A percentile compares a stretch with the other conserved stretches of the same genome.
phyloP scores from a whole-genome alignment of 1,140 invertebrate genomes.

The Whitmania pigra region DNA sequence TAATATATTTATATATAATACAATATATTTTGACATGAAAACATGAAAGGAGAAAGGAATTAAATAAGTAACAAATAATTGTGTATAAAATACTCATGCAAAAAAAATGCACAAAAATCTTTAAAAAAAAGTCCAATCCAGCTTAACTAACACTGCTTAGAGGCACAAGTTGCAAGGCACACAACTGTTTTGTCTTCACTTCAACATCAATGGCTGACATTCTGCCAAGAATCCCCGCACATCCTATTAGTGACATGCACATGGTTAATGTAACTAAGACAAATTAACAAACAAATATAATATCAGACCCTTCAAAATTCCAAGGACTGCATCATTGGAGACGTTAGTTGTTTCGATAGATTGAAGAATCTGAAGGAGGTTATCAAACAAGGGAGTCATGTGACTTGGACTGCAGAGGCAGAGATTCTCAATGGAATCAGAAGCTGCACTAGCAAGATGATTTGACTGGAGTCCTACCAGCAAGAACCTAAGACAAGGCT shows the following conservation, averaged over 20 bases:
- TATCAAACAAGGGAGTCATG: constrained; percentile 65
- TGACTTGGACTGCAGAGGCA: constrained; percentile 65
- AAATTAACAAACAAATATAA: background rate
- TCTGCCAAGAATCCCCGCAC: too few relatives aligned
- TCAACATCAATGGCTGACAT: background rate
- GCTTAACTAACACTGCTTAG: too few relatives aligned
- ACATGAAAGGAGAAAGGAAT: too few relatives aligned
- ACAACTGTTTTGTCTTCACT: too few relatives aligned
- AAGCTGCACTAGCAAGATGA: constrained; percentile 61
- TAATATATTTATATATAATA: too few relatives aligned
- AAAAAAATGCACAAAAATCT: too few relatives aligned
- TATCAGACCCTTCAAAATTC: constrained; percentile 60
- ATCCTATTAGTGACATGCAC: too few relatives aligned
- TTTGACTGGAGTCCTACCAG: constrained; percentile 59
- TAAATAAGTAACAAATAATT: too few relatives aligned
- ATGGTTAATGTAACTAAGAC: background rate
- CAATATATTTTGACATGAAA: too few relatives aligned
- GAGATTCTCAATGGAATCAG: constrained; percentile 53
- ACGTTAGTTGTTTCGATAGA: constrained; percentile 66
- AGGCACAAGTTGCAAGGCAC: too few relatives aligned
- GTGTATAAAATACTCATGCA: too few relatives aligned
- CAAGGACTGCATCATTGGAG: constrained; percentile 64
- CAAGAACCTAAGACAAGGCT: constrained; percentile 66
- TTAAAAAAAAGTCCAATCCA: too few relatives aligned
- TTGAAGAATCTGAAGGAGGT: constrained; percentile 65